Percentiles rank a stretch among this genome's conserved stretches.
phyloP scores from a whole-genome alignment of 2,113 vertebrate species.

The Plotosus lineatus region DNA sequence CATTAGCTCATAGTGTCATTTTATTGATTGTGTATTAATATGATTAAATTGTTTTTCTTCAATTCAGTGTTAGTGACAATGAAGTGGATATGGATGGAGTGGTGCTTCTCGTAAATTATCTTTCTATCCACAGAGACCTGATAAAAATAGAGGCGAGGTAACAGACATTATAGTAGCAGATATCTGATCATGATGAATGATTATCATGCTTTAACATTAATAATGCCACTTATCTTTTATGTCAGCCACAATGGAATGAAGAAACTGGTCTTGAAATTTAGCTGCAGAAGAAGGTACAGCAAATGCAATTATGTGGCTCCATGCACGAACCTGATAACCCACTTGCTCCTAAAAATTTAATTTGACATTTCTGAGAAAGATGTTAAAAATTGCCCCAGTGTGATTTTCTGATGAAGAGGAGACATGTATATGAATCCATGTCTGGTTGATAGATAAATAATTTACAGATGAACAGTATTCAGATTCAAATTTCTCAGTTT shows the following conservation, averaged over 20 bases:
- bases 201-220: background rate
- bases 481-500: too few relatives aligned
- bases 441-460: too few relatives aligned
- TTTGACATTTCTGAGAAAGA: too few relatives aligned
- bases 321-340: too few relatives aligned
- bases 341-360: too few relatives aligned
- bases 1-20: background rate
- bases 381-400: too few relatives aligned
- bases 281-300: conserved; percentile 57
- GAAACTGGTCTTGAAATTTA: conserved; percentile 62
- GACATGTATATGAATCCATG: too few relatives aligned
- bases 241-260: conserved; percentile 59
- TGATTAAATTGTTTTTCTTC: conserved; percentile 43
- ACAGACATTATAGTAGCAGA: background rate
- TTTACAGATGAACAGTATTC: too few relatives aligned
- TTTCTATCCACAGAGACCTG: conserved; percentile 62
- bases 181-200: too few relatives aligned
- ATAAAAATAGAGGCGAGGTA: conserved; percentile 76
- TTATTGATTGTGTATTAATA: background rate
- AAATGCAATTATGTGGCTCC: background rate
- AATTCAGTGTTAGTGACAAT: conserved; percentile 76
- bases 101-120: conserved; percentile 64
- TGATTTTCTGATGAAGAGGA: too few relatives aligned
- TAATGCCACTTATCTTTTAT: conserved; percentile 38
- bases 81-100: conserved; percentile 66